These are phyloP conservation scores for Zaprionus kolodkinae DNA, from an alignment of 1,140 invertebrate genomes.

Conservation along the genomic window DNA sequence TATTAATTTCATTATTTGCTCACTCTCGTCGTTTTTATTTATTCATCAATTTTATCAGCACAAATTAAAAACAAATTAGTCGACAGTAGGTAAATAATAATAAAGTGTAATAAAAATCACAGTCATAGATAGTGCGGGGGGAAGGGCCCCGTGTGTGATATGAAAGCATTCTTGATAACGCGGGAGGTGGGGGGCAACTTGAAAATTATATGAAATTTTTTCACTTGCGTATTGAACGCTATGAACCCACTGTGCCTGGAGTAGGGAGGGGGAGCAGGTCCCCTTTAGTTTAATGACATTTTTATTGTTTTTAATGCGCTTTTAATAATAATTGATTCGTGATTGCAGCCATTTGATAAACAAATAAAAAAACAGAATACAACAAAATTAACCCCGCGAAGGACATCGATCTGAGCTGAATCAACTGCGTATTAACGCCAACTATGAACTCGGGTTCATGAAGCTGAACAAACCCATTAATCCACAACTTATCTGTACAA, in stretches of 20 bases:
- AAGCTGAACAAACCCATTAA: not conserved
- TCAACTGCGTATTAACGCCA: not conserved
- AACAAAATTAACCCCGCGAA: conserved; percentile 29
- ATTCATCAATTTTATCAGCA: conserved; percentile 79
- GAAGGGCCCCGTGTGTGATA: not conserved
- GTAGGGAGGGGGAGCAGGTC: no score
- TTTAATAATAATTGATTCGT: conserved; percentile 79
- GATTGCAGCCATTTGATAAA: conserved; percentile 72
- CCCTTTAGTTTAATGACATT: conserved; percentile 60
- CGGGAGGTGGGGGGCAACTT: not conserved
- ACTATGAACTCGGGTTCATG: conserved; percentile 1
- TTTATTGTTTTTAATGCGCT: conserved; percentile 80
- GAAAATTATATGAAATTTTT: conserved; percentile 67
- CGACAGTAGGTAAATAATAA: conserved; percentile 82
- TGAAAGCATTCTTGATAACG: not conserved
- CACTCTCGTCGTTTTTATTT: conserved; percentile 66
- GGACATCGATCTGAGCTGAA: conserved; percentile 7
- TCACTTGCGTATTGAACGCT: not conserved
- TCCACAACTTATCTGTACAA: not conserved
- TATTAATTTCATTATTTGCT: conserved; percentile 80
- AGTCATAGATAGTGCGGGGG: conserved; percentile 6
- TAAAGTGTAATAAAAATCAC: conserved; percentile 80
- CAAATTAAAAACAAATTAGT: conserved; percentile 82
- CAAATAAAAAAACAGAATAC: conserved; percentile 46
- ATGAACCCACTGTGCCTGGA: no score